phyloP scores from a whole-genome alignment of 2,888 invertebrate species.

The Endotricha flammealis region DNA sequence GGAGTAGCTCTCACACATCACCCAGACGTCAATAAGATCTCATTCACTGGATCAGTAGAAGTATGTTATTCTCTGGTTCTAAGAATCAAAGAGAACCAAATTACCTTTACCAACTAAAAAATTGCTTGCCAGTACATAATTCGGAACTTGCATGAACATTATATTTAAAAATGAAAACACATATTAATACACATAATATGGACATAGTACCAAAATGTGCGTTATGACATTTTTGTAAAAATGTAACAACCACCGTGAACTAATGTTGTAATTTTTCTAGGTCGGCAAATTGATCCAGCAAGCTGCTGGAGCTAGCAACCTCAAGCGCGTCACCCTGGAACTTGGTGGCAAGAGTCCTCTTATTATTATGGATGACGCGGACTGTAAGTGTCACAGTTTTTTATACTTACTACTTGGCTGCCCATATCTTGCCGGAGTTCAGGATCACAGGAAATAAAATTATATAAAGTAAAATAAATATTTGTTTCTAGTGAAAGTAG shows the following conservation, averaged over 20 bases:
- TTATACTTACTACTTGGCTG: no score
- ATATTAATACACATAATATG: no score
- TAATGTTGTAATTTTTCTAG: slow-evolving; percentile 26
- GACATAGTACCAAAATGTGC: no score
- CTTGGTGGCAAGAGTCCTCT: slow-evolving; percentile 90
- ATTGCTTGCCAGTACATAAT: no score
- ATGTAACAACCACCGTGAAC: neutral
- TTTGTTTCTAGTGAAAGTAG: slow-evolving; percentile 18
- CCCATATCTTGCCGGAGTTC: no score
- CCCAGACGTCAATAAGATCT: slow-evolving; percentile 86
- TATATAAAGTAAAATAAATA: neutral
- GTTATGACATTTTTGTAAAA: no score
- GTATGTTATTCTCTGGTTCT: slow-evolving; percentile 56
- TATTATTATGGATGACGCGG: slow-evolving; percentile 84
- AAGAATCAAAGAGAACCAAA: neutral
- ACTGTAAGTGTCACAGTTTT: slow-evolving; percentile 58
- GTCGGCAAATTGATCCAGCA: slow-evolving; percentile 76
- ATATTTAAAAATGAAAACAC: no score
- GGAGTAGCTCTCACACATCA: slow-evolving; percentile 85
- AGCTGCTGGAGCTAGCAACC: slow-evolving; percentile 82
- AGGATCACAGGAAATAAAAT: neutral
- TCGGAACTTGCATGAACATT: no score
- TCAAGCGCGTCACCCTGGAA: slow-evolving; percentile 86
- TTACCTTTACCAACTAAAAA: no score
- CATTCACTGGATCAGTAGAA: slow-evolving; percentile 75